Conservation (phyloP, 2,888 invertebrate genomes). For the Folsomia candida region DNA sequence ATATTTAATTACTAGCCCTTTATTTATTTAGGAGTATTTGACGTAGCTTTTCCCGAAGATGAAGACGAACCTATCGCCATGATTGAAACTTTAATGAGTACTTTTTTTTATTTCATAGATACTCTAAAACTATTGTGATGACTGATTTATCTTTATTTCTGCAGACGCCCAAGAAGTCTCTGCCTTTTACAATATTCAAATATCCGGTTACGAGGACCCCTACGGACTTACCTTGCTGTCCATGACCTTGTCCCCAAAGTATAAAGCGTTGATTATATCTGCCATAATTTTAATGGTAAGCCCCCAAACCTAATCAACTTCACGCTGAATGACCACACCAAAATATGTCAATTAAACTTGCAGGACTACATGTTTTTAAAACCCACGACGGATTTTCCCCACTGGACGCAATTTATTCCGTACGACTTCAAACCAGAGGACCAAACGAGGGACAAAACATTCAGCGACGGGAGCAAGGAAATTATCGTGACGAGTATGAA, state of each 20-base stretch:
- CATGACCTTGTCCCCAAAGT: constrained; percentile 16
- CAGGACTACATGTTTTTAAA: constrained; percentile 25
- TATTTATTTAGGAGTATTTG: constrained; percentile 16
- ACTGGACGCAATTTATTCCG: constrained; percentile 26
- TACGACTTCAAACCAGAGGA: constrained; percentile 22
- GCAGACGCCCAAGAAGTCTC: constrained; percentile 19
- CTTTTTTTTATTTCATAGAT: too few species aligned
- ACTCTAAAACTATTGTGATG: too few species aligned
- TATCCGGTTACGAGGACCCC: constrained; percentile 4
- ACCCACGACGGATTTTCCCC: constrained; percentile 25
- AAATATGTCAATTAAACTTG: neutral
- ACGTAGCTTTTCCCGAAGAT: constrained; percentile 19
- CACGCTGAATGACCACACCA: neutral
- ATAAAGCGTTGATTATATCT: constrained; percentile 24
- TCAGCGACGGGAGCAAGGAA: constrained; percentile 25
- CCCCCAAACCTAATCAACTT: neutral
- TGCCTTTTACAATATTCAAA: constrained; percentile 26
- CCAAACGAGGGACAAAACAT: constrained; percentile 2
- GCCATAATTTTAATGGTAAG: constrained; percentile 22
- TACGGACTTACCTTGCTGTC: constrained; percentile 30
- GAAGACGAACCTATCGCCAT: constrained; percentile 34
- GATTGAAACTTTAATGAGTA: constrained; percentile 28
- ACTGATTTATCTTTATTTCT: too few species aligned
- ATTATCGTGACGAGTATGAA: constrained; percentile 14
- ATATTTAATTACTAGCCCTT: too few species aligned